phyloP scores from a whole-genome alignment of 1,140 invertebrate species.

The Bombus affinis region DNA sequence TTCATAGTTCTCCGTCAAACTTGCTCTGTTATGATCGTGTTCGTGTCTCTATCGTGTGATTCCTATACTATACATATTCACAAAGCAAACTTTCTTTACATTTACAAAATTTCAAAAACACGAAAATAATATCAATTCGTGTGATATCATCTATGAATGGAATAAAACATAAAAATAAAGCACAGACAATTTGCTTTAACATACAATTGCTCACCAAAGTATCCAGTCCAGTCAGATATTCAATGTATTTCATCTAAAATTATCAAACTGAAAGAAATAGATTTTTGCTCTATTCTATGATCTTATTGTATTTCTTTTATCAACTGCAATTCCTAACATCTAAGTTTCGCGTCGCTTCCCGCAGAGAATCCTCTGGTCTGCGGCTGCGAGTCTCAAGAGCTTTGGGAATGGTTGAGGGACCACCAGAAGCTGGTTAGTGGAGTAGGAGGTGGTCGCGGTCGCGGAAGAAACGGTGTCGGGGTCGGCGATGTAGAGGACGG shows the following conservation, averaged over 20 bases:
- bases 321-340: neutral
- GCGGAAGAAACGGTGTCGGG: conserved; percentile 83
- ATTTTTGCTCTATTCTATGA: neutral
- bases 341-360: conserved; percentile 59
- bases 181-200: neutral
- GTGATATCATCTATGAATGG: no score
- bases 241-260: neutral
- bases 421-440: conserved; percentile 88
- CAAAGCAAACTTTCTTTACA: neutral
- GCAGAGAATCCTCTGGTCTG: conserved; percentile 93
- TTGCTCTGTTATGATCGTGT: no score
- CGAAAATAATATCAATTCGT: no score
- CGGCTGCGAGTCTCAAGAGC: conserved; percentile 91
- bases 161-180: neutral
- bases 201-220: no score
- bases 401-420: conserved; percentile 94
- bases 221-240: no score
- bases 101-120: no score
- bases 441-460: conserved; percentile 79
- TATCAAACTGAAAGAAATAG: neutral
- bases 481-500: conserved; percentile 77
- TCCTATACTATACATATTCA: neutral
- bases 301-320: neutral
- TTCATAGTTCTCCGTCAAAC: neutral
- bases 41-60: neutral